Percentiles rank a stretch among this genome's conserved stretches.
phyloP scores from a whole-genome alignment of 1,140 invertebrate genomes.

The Drosophila fuyamai region DNA sequence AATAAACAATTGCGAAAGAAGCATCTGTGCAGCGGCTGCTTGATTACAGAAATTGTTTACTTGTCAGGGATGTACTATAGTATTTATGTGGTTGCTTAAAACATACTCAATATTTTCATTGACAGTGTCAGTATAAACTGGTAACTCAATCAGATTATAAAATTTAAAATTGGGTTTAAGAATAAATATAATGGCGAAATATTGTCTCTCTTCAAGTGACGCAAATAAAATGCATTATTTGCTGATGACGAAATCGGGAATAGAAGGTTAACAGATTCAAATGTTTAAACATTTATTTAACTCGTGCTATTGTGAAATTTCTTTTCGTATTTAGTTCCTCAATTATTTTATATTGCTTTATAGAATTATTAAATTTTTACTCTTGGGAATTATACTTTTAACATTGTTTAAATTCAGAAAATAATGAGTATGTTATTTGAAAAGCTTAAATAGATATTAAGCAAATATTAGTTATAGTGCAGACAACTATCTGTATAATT shows the following conservation, averaged over 20 bases:
- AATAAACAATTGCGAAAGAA: conserved; percentile 41
- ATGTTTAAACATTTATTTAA: not conserved
- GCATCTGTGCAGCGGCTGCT: conserved; percentile 8
- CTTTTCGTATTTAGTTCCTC: not conserved
- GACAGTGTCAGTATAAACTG: not conserved
- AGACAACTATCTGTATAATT: not conserved
- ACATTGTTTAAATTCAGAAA: too few relatives aligned
- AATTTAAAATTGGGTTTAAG: not conserved
- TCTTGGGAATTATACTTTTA: too few relatives aligned
- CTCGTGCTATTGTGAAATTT: not conserved
- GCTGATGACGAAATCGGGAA: not conserved
- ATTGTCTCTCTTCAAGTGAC: not conserved
- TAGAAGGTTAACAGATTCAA: not conserved
- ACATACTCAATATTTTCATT: not conserved
- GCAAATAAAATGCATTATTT: not conserved
- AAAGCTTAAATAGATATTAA: not conserved
- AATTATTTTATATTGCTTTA: not conserved
- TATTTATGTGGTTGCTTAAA: not conserved
- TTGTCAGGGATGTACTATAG: not conserved
- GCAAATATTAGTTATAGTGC: not conserved
- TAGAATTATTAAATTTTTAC: too few relatives aligned
- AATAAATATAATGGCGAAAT: not conserved
- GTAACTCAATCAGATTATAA: not conserved
- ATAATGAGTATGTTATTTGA: too few relatives aligned
- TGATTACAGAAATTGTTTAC: conserved; percentile 23